Evolutionary conservation across 2,797 vertebrate species (phyloP).

Genomic region (Peromyscus nudipes): DNA sequence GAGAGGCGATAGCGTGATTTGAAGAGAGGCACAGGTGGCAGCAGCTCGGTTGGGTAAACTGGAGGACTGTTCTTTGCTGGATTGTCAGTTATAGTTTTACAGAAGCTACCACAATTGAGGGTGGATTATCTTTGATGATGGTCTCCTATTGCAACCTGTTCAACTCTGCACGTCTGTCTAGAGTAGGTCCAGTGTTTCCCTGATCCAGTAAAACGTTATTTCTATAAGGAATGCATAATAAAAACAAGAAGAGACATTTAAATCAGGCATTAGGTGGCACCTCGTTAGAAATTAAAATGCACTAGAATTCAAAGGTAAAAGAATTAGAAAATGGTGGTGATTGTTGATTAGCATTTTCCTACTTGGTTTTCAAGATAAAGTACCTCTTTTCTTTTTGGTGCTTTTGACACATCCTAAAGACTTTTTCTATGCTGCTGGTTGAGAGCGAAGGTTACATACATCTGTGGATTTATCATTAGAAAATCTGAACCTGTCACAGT

Average conservation of each 20-base stretch:
- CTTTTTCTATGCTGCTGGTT: slow-evolving; percentile 97
- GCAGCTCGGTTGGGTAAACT: slow-evolving; percentile 25
- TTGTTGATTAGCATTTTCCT: neutral
- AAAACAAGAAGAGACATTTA: neutral
- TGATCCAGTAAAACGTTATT: neutral
- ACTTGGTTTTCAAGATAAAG: neutral
- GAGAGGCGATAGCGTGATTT: slow-evolving; percentile 67
- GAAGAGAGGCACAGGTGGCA: slow-evolving; percentile 68
- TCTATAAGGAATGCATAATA: neutral
- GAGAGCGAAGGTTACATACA: slow-evolving; percentile 98
- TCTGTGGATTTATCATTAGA: slow-evolving; percentile 96
- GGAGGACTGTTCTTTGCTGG: slow-evolving; percentile 21
- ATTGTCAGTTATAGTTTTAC: neutral
- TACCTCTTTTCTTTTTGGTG: neutral
- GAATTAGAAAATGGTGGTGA: neutral
- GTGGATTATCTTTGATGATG: slow-evolving; percentile 5
- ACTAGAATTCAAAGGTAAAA: neutral
- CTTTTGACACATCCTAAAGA: neutral
- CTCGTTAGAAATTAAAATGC: neutral
- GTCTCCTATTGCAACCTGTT: neutral
- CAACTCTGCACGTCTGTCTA: neutral
- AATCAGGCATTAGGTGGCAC: neutral
- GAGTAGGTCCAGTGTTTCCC: neutral
- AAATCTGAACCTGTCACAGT: slow-evolving; percentile 94
- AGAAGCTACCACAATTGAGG: slow-evolving; percentile 25